Evolutionary conservation across 2,113 vertebrate genomes (phyloP), one percentile per base, ranked within the genome.

Genomic region (Atlantisia rogersi): DNA sequence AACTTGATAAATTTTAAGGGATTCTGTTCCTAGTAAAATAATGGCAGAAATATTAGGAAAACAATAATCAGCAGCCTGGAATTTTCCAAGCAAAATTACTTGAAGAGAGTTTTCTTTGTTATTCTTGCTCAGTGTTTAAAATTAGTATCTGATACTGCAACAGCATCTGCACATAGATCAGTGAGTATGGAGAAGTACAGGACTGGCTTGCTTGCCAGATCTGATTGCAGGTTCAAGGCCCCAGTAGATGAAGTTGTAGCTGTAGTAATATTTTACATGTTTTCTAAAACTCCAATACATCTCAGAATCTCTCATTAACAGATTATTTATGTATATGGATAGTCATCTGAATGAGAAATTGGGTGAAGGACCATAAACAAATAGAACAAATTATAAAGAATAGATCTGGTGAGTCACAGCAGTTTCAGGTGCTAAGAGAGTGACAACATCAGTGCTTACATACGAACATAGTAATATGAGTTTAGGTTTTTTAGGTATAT

Each of bases 121-220:
- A 35, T 48, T 88, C 37, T 88, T 86, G 24, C 62, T 88, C 63
- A 60, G 35, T 67, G 85, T 93, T 96, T 94, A 96, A 90, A 96
- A 94, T 93, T 90, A 90, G 87, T 79, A 67, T 83, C 69, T 82
- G 52, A 95, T 96, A 62, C 80, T 92, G 83, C 81, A 80, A 42
- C 65, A 95, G 74, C 90, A 82, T 94, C 94, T 96, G 77, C 58
- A 89, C 64, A 31, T 29, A 84, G 82, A 84, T 90, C 74, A 76
- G 77, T 79, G 53, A 63, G 69, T 86, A 26, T 80, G 46, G 84
- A 91, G 82, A 86, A 76, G 90, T 82, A 75, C 65, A 89, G 86
- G 86, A 84, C 63, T 65, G 82, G 29, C 67, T 79, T 62, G n/a
- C 76, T 83, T 93, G 65, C 86, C 88, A 92, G 35, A 86, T 94